Conservation (phyloP, 53 echinoderm and acorn worm genomes). For the Crossaster papposus region DNA sequence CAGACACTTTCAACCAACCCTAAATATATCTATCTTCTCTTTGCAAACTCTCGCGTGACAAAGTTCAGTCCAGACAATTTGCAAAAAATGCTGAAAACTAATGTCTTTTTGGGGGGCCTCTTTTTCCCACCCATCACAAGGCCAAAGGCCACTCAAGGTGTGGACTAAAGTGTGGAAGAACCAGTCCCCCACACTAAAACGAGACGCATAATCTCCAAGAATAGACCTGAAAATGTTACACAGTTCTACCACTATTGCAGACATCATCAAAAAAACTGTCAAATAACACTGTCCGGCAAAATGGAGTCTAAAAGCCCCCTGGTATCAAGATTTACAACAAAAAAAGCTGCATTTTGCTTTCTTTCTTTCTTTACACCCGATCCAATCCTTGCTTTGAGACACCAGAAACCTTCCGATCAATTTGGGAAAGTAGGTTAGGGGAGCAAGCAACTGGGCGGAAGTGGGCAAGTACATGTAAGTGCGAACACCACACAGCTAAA, state of each 20-base stretch:
- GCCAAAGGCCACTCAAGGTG: no score
- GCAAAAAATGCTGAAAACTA: background rate
- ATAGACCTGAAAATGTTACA: no score
- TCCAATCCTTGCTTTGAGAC: background rate
- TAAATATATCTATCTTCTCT: background rate
- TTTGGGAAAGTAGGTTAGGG: conserved; percentile 20
- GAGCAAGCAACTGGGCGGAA: conserved; percentile 9
- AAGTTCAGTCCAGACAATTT: background rate
- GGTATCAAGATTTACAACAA: background rate
- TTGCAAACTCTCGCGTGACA: background rate
- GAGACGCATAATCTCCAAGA: background rate
- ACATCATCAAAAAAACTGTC: background rate
- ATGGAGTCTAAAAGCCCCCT: background rate
- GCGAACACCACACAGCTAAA: background rate
- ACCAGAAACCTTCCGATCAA: conserved; percentile 15
- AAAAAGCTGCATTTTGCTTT: background rate
- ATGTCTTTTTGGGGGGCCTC: no score
- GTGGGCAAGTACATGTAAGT: no score
- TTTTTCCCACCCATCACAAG: no score
- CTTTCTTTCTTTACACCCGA: background rate
- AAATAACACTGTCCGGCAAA: background rate
- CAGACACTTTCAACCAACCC: conserved; percentile 17
- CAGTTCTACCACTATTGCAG: background rate
- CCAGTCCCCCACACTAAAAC: no score
- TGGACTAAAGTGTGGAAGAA: no score